Evolutionary conservation across 92 coral and sea anemone species (phyloP).

Genomic region (Chrysogorgia sp.): DNA sequence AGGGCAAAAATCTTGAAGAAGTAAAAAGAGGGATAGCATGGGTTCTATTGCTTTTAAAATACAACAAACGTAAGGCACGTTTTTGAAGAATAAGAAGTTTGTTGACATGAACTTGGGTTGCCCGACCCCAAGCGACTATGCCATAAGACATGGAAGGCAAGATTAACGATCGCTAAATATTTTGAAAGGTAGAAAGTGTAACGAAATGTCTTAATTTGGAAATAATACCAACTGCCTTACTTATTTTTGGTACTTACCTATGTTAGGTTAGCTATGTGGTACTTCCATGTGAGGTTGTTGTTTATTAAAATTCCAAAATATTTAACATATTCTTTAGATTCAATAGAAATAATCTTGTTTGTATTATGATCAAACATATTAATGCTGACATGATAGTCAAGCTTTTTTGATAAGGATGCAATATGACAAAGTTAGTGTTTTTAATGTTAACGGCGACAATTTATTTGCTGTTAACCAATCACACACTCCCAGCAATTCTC

Average conservation of each 20-base stretch:
- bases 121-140: conserved; percentile 37
- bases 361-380: conserved; percentile 17
- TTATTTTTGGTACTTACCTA: no score
- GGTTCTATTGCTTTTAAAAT: conserved; percentile 21
- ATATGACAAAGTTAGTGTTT: conserved; percentile 47
- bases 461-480: conserved; percentile 51
- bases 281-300: conserved; percentile 41
- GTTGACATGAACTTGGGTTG: conserved; percentile 13
- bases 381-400: conserved; percentile 24
- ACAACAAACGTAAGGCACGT: conserved; percentile 35
- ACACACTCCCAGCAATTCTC: conserved; percentile 27
- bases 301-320: conserved; percentile 54
- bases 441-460: conserved; percentile 7
- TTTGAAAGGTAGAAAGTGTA: conserved; percentile 43
- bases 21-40: conserved; percentile 53
- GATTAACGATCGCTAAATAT: conserved; percentile 23
- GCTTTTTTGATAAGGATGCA: conserved; percentile 34
- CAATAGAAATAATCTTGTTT: conserved; percentile 25
- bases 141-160: conserved; percentile 32
- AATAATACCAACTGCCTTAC: no score
- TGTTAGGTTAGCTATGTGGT: no score
- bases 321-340: conserved; percentile 49
- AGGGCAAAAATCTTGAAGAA: no score
- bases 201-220: conserved; percentile 49
- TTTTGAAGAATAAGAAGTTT: conserved; percentile 31